Base-by-base conservation (phyloP, 2,113 vertebrate genomes). In the Varanus komodoensis region DNA sequence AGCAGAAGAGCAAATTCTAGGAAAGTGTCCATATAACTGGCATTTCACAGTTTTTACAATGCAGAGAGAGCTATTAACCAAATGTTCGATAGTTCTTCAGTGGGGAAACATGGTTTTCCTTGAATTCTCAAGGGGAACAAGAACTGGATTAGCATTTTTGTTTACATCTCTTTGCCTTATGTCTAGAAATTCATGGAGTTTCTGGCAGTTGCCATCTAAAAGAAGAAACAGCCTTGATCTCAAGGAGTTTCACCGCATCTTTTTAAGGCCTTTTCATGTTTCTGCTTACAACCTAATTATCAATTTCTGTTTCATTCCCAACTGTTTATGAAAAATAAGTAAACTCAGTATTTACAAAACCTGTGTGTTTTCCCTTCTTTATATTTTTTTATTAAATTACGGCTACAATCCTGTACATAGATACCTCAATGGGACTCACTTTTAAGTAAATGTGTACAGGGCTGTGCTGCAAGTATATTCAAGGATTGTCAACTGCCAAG, bases 21-120 rank as follows among this genome's bases (percentile, higher is more conserved):
- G 34, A 84, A 85, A 88, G 50, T 19, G 44, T 67, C 77, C 89
- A 69, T 68, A 86, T 69, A 84, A 48, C n/a, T 68, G 48, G 84
- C 52, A 73, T 78, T 92, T 79, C 69, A 67, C 50, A 57, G 67
- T 82, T 89, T 38, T 82, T 71, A 79, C 77, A 75, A 88, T 57
- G 82, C 89, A 75, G 23, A 48, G 68, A 92, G 34, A 90, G 77
- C 86, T 75, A 88, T 92, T 90, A 92, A 57, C 92, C 86, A 90
- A 92, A 90, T 88, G 77, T 81, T 90, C 77, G 81, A 75, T 27
- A 34, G 82, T 88, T 85, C 86, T 90, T 80, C 50, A 27, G 74
- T 64, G 77, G 44, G 82, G 86, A 90, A 80, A 88, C 82, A 75
- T 57, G n/a, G 25, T 68, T 82, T 68, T 38, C 61, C 50, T 57